Evolutionary conservation across 2,888 invertebrate genomes (phyloP).

Genomic region (Rotaria sp.): DNA sequence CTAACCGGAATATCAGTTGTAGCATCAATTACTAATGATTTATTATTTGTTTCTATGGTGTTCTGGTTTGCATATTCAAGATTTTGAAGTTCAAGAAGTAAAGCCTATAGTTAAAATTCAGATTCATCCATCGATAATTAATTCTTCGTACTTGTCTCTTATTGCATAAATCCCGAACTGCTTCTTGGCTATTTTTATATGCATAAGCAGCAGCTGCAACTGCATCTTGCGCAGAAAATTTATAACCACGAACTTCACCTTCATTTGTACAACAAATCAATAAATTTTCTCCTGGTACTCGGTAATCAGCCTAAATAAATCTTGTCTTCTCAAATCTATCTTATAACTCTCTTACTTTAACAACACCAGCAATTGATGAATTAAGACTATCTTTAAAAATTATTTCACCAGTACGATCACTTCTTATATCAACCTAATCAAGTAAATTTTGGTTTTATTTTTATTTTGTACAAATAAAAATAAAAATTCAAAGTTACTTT

Average conservation of each 20-base stretch:
- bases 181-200: conserved; percentile 60
- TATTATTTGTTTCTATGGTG: conserved; percentile 20
- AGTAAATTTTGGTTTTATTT: conserved; percentile 30
- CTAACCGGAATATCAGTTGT: neutral
- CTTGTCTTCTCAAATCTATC: neutral
- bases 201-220: neutral
- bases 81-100: conserved; percentile 73
- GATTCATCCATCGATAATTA: too few relatives aligned
- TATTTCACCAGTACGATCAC: conserved; percentile 68
- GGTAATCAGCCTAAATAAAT: conserved; percentile 65
- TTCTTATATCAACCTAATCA: conserved; percentile 63
- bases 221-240: conserved; percentile 53
- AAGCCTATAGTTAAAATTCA: conserved; percentile 51
- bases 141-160: conserved; percentile 64
- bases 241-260: conserved; percentile 67
- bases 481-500: conserved; percentile 58
- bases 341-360: conserved; percentile 56
- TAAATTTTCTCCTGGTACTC: conserved; percentile 70
- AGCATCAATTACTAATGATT: neutral
- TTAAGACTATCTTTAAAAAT: conserved; percentile 68
- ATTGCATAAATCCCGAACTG: conserved; percentile 70
- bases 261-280: conserved; percentile 72
- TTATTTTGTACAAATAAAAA: too few relatives aligned
- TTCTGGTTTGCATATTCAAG: conserved; percentile 63
- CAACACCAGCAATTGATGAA: conserved; percentile 70